Conservation (phyloP, 2,797 vertebrate species). For the Agapornis canus region DNA sequence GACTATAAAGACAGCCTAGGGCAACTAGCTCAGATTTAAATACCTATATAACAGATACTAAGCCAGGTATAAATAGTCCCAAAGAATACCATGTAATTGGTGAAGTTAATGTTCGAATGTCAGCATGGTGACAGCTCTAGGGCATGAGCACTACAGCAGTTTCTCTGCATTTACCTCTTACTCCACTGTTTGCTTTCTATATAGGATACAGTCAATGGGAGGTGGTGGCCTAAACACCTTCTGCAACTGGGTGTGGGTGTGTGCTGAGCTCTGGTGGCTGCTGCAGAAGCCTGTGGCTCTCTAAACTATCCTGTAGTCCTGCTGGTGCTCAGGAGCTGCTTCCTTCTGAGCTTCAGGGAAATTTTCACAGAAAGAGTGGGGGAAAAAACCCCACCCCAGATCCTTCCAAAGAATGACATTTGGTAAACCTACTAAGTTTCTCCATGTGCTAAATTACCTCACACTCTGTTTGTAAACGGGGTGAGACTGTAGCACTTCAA, state of each 20-base stretch:
- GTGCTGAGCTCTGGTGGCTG: not conserved
- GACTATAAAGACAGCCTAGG: not conserved
- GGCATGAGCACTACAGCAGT: not conserved
- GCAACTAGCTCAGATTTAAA: not conserved
- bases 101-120: not conserved
- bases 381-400: accelerated
- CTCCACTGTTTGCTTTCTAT: not conserved
- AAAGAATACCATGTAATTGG: not conserved
- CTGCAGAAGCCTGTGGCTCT: not conserved
- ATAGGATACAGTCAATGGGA: not conserved
- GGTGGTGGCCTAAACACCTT: not conserved
- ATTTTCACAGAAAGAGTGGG: not conserved
- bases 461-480: not conserved
- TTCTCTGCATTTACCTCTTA: not conserved
- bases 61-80: not conserved
- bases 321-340: not conserved
- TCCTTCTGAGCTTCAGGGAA: not conserved
- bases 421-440: not conserved
- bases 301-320: not conserved
- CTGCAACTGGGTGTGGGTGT: not conserved
- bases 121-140: not conserved
- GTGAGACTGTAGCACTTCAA: not conserved
- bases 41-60: not conserved
- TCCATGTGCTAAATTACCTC: not conserved
- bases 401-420: not conserved